These are phyloP conservation scores for Subacronicta megacephala DNA, from an alignment of 2,888 invertebrate genomes.

Conservation along the genomic window DNA sequence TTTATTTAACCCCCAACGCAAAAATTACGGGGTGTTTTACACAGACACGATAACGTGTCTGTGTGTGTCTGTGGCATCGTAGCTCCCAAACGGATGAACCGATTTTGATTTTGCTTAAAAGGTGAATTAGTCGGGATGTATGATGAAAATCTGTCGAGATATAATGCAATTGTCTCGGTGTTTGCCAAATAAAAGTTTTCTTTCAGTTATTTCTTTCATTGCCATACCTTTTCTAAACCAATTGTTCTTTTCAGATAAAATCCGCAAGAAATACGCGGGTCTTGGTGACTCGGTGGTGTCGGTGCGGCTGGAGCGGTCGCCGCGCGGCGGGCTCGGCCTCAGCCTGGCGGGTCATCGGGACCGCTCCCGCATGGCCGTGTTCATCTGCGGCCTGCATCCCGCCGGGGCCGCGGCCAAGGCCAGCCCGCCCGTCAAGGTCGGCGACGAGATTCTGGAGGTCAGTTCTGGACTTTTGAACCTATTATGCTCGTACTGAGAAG, in stretches of 20 bases:
- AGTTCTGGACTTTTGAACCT: slow-evolving; percentile 4
- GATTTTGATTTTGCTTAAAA: too few species aligned
- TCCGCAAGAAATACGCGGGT: slow-evolving; percentile 97
- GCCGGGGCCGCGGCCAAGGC: slow-evolving; percentile 94
- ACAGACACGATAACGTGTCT: too few species aligned
- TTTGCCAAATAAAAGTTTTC: too few species aligned
- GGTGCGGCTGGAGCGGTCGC: slow-evolving; percentile 93
- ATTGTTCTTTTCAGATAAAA: slow-evolving; percentile 92
- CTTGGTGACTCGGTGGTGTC: slow-evolving; percentile 92
- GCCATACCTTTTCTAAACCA: background rate
- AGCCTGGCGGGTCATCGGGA: slow-evolving; percentile 98
- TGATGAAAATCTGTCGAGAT: too few species aligned
- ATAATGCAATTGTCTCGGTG: too few species aligned
- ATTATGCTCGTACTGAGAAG: too few species aligned
- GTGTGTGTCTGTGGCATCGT: too few species aligned
- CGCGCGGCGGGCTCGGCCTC: slow-evolving; percentile 95
- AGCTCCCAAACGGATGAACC: too few species aligned
- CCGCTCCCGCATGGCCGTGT: slow-evolving; percentile 98
- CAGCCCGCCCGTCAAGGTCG: slow-evolving; percentile 94
- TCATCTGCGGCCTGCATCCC: slow-evolving; percentile 98
- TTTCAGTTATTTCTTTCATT: too few species aligned
- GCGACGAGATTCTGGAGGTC: slow-evolving; percentile 94
- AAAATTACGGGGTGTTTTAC: too few species aligned
- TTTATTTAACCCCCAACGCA: too few species aligned
- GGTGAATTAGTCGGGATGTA: too few species aligned